Conservation (phyloP, 2,888 invertebrate species). For the Tetanocera ferruginea region DNA sequence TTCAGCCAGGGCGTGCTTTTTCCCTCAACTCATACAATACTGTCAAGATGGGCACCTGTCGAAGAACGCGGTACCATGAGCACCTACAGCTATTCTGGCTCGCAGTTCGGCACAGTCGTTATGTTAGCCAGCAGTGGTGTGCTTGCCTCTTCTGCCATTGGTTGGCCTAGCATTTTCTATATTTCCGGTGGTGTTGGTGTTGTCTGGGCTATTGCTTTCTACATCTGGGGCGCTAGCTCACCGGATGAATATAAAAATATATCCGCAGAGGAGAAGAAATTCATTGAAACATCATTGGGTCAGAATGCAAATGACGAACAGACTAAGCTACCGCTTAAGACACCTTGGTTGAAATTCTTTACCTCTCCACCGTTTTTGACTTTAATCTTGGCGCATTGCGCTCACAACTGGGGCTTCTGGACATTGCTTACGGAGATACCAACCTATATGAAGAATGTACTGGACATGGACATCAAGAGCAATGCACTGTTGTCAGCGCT, state of each 20-base stretch:
- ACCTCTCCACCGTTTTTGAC: constrained; percentile 84
- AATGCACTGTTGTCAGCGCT: constrained; percentile 79
- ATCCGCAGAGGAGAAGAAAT: constrained; percentile 75
- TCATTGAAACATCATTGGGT: constrained; percentile 78
- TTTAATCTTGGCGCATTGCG: constrained; percentile 78
- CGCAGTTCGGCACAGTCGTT: constrained; percentile 83
- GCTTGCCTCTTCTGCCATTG: constrained; percentile 76
- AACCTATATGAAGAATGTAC: constrained; percentile 81
- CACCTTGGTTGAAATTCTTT: constrained; percentile 82
- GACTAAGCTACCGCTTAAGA: constrained; percentile 58
- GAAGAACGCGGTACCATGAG: constrained; percentile 77
- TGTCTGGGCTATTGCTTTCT: constrained; percentile 75
- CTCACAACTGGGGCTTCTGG: constrained; percentile 86
- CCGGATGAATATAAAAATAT: constrained; percentile 76
- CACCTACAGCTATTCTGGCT: constrained; percentile 79
- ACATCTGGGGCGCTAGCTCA: constrained; percentile 76
- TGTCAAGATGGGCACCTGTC: constrained; percentile 80
- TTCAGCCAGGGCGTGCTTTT: constrained; percentile 78
- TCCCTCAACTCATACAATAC: constrained; percentile 77
- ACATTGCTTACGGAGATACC: constrained; percentile 86
- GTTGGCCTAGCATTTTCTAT: constrained; percentile 87
- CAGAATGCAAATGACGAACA: constrained; percentile 58
- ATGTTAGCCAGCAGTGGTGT: constrained; percentile 81
- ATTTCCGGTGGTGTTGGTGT: constrained; percentile 77
- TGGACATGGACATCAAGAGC: constrained; percentile 79